Percentiles rank a stretch among this genome's conserved stretches.
phyloP scores from a whole-genome alignment of 2,797 vertebrate species.

The Sitta carolinensis region DNA sequence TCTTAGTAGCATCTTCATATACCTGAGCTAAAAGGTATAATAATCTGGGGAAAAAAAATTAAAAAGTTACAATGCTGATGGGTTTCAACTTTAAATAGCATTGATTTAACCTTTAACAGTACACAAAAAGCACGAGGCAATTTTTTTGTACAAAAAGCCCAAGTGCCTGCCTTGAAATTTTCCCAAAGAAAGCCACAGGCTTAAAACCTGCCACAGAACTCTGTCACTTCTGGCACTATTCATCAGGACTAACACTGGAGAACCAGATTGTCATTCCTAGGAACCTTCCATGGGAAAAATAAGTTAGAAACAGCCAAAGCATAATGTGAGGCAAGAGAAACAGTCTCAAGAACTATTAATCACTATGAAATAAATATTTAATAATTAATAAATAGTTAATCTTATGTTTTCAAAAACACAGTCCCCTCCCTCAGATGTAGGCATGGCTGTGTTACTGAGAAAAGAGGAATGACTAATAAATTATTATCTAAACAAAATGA shows the following conservation, averaged over 20 bases:
- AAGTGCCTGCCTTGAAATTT: background rate
- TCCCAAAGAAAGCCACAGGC: background rate
- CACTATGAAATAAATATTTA: background rate
- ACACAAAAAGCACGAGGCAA: background rate
- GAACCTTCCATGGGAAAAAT: background rate
- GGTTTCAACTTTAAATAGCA: background rate
- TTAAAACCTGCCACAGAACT: background rate
- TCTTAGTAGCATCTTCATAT: background rate
- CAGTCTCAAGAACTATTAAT: background rate
- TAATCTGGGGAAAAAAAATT: background rate
- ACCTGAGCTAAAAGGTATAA: background rate
- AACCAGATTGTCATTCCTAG: background rate
- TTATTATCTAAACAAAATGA: background rate
- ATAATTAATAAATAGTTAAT: background rate
- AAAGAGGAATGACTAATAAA: background rate
- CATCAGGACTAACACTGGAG: background rate
- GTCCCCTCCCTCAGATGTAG: background rate
- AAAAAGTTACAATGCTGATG: rapidly evolving
- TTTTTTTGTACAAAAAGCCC: background rate
- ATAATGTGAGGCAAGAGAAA: background rate
- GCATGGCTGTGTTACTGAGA: background rate
- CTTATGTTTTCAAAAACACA: background rate
- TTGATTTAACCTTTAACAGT: background rate
- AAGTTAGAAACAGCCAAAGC: background rate
- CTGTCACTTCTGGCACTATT: background rate